Conservation (phyloP, 2,797 vertebrate species). For the Enteromius paludinosus region DNA sequence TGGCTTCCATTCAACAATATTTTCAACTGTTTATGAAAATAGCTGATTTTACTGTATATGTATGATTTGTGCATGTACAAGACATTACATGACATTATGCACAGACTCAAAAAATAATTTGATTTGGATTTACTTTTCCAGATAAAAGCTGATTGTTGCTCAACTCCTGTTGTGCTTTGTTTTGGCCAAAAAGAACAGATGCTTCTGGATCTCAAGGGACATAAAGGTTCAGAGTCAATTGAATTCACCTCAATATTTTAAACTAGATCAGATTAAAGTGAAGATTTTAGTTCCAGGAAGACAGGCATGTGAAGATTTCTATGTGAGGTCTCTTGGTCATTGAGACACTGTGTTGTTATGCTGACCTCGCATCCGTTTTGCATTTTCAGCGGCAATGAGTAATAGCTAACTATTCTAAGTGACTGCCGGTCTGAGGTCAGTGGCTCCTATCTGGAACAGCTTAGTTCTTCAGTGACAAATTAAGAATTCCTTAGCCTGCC, state of each 20-base stretch:
- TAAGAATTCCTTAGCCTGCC: constrained; percentile 53
- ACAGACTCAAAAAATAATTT: background rate
- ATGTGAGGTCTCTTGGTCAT: constrained; percentile 35
- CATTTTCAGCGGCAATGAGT: constrained; percentile 22
- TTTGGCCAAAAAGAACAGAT: constrained; percentile 30
- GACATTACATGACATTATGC: background rate
- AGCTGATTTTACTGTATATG: background rate
- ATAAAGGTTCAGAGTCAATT: constrained; percentile 34
- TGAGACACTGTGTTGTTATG: constrained; percentile 31
- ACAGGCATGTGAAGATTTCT: constrained; percentile 17
- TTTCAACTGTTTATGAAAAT: background rate
- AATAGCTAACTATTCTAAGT: constrained; percentile 27
- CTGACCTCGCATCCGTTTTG: constrained; percentile 20
- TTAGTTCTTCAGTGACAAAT: constrained; percentile 31
- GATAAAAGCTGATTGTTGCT: constrained; percentile 13
- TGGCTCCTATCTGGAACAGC: constrained; percentile 17
- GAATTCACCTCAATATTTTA: constrained; percentile 45
- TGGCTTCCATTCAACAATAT: background rate
- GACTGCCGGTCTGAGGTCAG: constrained; percentile 35
- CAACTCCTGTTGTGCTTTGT: constrained; percentile 17
- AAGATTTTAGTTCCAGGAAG: constrained; percentile 44
- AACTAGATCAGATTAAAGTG: constrained; percentile 43
- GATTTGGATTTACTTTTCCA: constrained; percentile 32
- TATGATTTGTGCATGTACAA: background rate
- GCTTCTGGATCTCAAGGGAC: constrained; percentile 41